Conservation (phyloP, 2,113 vertebrate genomes). For the Catharus fuscescens region DNA sequence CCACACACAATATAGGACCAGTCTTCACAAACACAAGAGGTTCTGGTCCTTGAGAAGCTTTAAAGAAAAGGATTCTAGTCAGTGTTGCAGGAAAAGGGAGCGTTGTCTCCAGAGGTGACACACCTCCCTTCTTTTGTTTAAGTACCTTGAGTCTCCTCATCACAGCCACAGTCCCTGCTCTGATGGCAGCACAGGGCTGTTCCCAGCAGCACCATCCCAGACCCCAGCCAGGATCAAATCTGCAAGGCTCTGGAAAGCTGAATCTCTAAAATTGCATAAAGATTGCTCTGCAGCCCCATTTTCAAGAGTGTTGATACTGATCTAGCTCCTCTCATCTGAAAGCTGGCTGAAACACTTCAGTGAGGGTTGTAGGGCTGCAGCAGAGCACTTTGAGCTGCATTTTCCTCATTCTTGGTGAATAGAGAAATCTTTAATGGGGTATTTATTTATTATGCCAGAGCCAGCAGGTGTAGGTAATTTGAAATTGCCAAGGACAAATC, state of each 20-base stretch:
- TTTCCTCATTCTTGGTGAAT: background rate
- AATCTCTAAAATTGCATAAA: background rate
- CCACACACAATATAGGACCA: background rate
- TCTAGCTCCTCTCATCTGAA: background rate
- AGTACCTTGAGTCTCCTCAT: background rate
- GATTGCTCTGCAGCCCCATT: background rate
- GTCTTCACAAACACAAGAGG: background rate
- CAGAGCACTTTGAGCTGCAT: background rate
- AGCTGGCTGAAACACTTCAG: fast-evolving
- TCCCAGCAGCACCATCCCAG: background rate
- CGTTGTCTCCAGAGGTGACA: background rate
- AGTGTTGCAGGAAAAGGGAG: background rate
- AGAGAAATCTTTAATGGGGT: background rate
- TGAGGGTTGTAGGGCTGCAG: background rate
- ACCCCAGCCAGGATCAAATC: background rate
- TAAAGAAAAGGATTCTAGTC: background rate
- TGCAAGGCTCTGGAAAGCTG: background rate
- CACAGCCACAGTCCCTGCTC: background rate
- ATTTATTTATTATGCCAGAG: background rate
- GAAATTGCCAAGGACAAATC: slow-evolving; percentile 8
- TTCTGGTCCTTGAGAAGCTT: background rate
- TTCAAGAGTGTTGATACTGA: background rate
- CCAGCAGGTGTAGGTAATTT: slow-evolving; percentile 17
- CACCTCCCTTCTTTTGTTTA: background rate
- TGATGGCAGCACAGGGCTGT: background rate